These are phyloP conservation scores for Drosophila differens DNA, from an alignment of 2,888 invertebrate genomes.

Conservation along the genomic window DNA sequence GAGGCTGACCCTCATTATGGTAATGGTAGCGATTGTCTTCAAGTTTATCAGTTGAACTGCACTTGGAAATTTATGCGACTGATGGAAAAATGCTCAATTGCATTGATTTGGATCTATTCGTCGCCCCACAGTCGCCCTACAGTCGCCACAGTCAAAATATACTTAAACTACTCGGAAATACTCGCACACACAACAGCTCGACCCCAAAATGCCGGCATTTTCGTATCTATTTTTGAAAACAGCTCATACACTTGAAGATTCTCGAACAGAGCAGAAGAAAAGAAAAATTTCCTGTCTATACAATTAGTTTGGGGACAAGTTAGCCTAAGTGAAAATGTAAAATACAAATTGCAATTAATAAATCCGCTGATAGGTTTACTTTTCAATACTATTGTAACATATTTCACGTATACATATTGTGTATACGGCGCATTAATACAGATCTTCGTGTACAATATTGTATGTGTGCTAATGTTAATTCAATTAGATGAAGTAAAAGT, in stretches of 20 bases:
- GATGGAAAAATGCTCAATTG: slow-evolving; percentile 65
- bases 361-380: slow-evolving; percentile 4
- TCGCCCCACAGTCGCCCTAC: slow-evolving; percentile 18
- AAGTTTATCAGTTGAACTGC: slow-evolving; percentile 54
- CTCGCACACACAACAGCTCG: slow-evolving; percentile 9
- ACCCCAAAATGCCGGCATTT: slow-evolving; percentile 38
- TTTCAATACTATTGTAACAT: slow-evolving; percentile 19
- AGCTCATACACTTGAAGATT: slow-evolving; percentile 45
- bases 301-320: slow-evolving; percentile 31
- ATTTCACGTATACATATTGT: neutral
- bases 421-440: neutral
- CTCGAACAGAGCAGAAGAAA: neutral
- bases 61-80: slow-evolving; percentile 51
- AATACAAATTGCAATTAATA: slow-evolving; percentile 1
- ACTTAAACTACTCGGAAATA: slow-evolving; percentile 34
- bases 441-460: slow-evolving; percentile 48
- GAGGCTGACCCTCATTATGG: slow-evolving; percentile 70
- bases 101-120: slow-evolving; percentile 48
- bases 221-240: slow-evolving; percentile 52
- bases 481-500: slow-evolving; percentile 79
- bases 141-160: slow-evolving; percentile 21
- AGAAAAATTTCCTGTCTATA: slow-evolving; percentile 29
- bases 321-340: neutral
- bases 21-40: slow-evolving; percentile 33
- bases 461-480: slow-evolving; percentile 65